Conservation (phyloP, 2,888 invertebrate genomes). For the Microchrysa polita region DNA sequence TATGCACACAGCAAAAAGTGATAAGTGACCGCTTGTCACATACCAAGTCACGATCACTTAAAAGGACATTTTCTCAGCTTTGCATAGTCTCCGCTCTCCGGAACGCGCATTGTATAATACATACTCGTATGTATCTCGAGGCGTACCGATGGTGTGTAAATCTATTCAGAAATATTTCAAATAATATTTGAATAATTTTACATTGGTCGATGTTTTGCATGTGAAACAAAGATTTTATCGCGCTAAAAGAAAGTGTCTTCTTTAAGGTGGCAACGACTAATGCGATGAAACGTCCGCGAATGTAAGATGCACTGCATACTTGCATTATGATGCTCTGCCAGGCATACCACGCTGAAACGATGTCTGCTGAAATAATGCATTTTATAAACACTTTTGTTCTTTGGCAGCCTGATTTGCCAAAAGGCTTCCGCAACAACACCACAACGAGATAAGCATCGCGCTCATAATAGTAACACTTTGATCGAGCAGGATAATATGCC, state of each 20-base stretch:
- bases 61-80: too few species aligned
- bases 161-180: constrained; percentile 7
- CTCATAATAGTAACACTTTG: neutral
- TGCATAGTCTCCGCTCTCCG: too few species aligned
- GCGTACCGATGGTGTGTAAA: neutral
- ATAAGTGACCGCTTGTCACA: too few species aligned
- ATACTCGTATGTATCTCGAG: neutral
- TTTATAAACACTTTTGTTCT: constrained; percentile 25
- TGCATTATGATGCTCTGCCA: neutral
- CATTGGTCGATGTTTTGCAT: constrained; percentile 4
- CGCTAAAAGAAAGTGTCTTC: constrained; percentile 2
- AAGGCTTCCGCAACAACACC: constrained; percentile 14
- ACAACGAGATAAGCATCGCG: neutral
- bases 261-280: neutral
- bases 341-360: too few species aligned
- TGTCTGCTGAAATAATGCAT: neutral
- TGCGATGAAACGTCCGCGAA: neutral
- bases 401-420: neutral
- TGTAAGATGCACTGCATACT: neutral
- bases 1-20: too few species aligned
- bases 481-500: neutral
- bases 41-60: too few species aligned
- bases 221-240: constrained; percentile 18
- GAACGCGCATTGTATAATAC: too few species aligned
- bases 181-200: constrained; percentile 21